Evolutionary conservation across 2,888 invertebrate species (phyloP), one percentile per base, ranked within the genome.

Genomic region (Ennomos fuscantarius): DNA sequence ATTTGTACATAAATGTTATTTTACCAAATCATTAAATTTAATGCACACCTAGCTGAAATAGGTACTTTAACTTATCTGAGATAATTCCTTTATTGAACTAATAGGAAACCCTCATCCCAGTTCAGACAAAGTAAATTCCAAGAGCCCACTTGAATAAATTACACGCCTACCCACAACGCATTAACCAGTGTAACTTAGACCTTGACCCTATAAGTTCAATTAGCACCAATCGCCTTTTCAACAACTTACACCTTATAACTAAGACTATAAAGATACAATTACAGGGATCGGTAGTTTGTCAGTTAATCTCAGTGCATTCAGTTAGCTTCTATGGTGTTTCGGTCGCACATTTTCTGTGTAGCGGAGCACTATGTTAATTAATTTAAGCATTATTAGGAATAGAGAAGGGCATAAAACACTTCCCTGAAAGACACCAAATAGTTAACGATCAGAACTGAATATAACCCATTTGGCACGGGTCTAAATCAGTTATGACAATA

Each of bases 301-400:
- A 55, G 31, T 45, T 34, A n/a, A 12, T 41, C 35, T 15, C 31
- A 40, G 11, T 53, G 55, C 46, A 35, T 58, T 55, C 52, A 55
- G 55, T 58, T 58, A 61, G 35, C 47, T 50, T 39, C 46, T 36
- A 35, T 47, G 46, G 50, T 36, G 40, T 35, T 57, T 48, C 44
- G 39, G 35, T 40, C 49, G 35, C 43, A 42, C 36, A 49, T 34
- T 41, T 50, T 33, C 40, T 55, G 48, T 48, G 48, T 59, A 55
- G 48, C 51, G 48, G 55, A 55, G 48, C 51, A 55, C 44, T 52
- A 47, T 55, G 51, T 55, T 65, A 67, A 67, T 67, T 65, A 65
- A 67, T 65, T 65, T 63, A 60, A 52, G 56, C 54, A 60, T 56
- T 56, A 57, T 9, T 24, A 54, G 52, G 58, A 48, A 57, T 39